Evolutionary conservation across 2,113 vertebrate genomes (phyloP).

Genomic region (Platycercus adscitus): DNA sequence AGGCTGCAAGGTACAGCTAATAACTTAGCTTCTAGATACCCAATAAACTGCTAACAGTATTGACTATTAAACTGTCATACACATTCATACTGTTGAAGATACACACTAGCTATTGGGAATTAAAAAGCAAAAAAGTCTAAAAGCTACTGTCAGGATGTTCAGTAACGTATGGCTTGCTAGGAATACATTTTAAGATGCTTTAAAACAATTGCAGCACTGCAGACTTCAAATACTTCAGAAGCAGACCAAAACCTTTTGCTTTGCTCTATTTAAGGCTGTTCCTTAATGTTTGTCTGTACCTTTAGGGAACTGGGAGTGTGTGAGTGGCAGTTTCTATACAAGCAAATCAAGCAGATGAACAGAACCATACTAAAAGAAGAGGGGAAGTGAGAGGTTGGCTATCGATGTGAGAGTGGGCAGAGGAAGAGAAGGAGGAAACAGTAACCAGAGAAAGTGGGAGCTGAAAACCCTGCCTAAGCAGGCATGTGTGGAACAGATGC

Average conservation of each 20-base stretch:
- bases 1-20: not conserved
- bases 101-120: not conserved
- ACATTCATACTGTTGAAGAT: not conserved
- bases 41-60: not conserved
- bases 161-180: not conserved
- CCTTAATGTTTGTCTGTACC: not conserved
- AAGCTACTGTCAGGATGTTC: not conserved
- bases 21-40: not conserved
- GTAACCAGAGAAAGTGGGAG: not conserved
- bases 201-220: not conserved
- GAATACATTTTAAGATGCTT: not conserved
- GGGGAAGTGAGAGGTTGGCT: not conserved
- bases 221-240: not conserved
- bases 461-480: not conserved
- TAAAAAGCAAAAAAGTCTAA: not conserved
- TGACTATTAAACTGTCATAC: not conserved
- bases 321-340: not conserved
- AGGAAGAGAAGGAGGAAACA: slow-evolving; percentile 12
- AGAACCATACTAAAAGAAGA: not conserved
- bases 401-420: not conserved
- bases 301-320: not conserved
- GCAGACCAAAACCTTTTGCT: not conserved
- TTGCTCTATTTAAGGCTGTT: slow-evolving; percentile 1
- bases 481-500: not conserved
- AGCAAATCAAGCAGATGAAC: not conserved